Percentiles rank a stretch among this genome's conserved stretches.
phyloP scores from a whole-genome alignment of 1,140 invertebrate genomes.

The Holotrichia oblita region DNA sequence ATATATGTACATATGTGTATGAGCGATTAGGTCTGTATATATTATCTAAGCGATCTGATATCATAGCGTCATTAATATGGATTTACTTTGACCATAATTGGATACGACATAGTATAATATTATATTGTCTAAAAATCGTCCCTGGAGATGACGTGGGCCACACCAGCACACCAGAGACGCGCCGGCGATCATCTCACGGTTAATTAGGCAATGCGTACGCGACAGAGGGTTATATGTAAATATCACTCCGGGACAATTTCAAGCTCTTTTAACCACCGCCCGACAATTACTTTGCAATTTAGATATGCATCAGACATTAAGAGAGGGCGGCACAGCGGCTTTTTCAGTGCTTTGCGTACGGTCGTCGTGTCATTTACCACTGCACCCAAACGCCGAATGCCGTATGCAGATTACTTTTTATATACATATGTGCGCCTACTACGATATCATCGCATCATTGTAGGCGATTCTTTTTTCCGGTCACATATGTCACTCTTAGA shows the following conservation, averaged over 20 bases:
- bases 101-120: conserved; percentile 3
- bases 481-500: conserved; percentile 5
- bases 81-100: neutral
- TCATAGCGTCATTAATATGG: conserved; percentile 18
- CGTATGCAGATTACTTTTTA: conserved; percentile 15
- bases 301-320: conserved; percentile 56
- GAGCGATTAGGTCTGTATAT: too few species aligned
- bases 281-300: conserved; percentile 60
- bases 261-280: conserved; percentile 61
- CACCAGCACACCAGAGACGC: neutral
- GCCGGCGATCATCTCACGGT: conserved; percentile 57
- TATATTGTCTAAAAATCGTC: conserved; percentile 32
- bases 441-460: neutral
- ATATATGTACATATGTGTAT: too few species aligned
- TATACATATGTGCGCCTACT: neutral
- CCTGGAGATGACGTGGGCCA: neutral
- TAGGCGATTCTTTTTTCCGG: neutral
- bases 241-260: conserved; percentile 60
- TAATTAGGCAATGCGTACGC: conserved; percentile 57
- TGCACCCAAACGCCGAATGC: neutral
- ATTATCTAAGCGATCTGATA: conserved; percentile 13
- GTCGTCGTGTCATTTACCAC: conserved; percentile 36
- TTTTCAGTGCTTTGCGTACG: conserved; percentile 22
- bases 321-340: conserved; percentile 37
- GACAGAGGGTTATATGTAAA: conserved; percentile 56